These are phyloP conservation scores for Lontra canadensis DNA, from an alignment of 2,113 vertebrate species.

Conservation along the genomic window DNA sequence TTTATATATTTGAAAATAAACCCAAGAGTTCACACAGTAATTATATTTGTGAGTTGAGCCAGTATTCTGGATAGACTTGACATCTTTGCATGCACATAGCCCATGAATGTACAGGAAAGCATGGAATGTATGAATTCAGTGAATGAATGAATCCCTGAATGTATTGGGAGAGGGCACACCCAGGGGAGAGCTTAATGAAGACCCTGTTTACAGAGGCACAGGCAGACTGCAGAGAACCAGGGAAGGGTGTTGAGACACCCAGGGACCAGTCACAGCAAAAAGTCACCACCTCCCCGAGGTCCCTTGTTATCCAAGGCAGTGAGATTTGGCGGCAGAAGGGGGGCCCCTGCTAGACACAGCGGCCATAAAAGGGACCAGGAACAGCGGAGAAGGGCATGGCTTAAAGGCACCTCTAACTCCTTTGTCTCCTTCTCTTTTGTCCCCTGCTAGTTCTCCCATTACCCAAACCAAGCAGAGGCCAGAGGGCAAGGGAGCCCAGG, in stretches of 20 bases:
- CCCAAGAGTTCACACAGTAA: background rate
- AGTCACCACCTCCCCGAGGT: background rate
- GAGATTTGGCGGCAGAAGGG: background rate
- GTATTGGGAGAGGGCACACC: no score
- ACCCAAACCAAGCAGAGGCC: background rate
- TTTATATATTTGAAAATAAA: background rate
- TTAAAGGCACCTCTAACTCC: background rate
- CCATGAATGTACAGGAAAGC: background rate
- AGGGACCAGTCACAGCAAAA: background rate
- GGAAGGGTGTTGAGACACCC: background rate
- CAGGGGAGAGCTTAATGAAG: no score
- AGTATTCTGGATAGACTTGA: background rate
- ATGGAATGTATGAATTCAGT: no score
- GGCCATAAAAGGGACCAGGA: background rate
- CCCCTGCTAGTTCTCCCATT: background rate
- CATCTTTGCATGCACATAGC: background rate
- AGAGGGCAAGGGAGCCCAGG: background rate
- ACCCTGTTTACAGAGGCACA: background rate
- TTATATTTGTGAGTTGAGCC: background rate
- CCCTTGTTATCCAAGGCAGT: background rate
- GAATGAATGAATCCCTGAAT: background rate
- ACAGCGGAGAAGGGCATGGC: fast-evolving
- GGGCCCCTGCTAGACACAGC: background rate
- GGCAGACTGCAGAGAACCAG: background rate
- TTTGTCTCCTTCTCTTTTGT: background rate